Conservation (phyloP, 2,888 invertebrate genomes). For the Lithodes maja region DNA sequence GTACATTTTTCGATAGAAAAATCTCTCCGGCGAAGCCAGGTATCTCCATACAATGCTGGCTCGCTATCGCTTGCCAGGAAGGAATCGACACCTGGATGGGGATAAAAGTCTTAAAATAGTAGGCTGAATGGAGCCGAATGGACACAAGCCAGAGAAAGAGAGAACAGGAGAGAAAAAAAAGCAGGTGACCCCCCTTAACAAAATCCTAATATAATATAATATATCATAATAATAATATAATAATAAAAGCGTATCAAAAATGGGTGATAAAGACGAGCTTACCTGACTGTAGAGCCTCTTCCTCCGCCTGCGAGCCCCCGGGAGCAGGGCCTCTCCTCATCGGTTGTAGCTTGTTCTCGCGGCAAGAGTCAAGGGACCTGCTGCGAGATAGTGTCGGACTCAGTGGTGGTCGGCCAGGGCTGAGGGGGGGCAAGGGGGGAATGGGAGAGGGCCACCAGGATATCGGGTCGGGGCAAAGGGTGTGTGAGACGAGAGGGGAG, state of each 20-base stretch:
- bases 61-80: too few relatives aligned
- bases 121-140: too few relatives aligned
- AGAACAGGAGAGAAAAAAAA: too few relatives aligned
- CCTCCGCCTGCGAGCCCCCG: constrained; percentile 81
- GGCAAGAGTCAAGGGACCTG: constrained; percentile 75
- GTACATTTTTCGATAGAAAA: too few relatives aligned
- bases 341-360: constrained; percentile 87
- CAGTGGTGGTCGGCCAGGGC: constrained; percentile 65
- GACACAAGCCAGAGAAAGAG: too few relatives aligned
- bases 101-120: too few relatives aligned
- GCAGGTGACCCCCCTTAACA: background rate
- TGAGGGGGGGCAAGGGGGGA: constrained; percentile 45
- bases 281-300: constrained; percentile 87
- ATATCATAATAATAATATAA: constrained; percentile 3
- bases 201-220: background rate
- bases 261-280: constrained; percentile 71
- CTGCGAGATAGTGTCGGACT: constrained; percentile 67
- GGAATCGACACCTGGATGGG: too few relatives aligned
- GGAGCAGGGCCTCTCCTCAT: constrained; percentile 80
- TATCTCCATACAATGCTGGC: too few relatives aligned
- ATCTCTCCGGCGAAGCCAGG: background rate
- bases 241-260: background rate
- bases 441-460: background rate
- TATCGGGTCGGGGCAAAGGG: background rate
- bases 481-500: constrained; percentile 6